Evolutionary conservation across 1,140 invertebrate genomes (phyloP).

Genomic region (Dendroctonus ponderosae): DNA sequence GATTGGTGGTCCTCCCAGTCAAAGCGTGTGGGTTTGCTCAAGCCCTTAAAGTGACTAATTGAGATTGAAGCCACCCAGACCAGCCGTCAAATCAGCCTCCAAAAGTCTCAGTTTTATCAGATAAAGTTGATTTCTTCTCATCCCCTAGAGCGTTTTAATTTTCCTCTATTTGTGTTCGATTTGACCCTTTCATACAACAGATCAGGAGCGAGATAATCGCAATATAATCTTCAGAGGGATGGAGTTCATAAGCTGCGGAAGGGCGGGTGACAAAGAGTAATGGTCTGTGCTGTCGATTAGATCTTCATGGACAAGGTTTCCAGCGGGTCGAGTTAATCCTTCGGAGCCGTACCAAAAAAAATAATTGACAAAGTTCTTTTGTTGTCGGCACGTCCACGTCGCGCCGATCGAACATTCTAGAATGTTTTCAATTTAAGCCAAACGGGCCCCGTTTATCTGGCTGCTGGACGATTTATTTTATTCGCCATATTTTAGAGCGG

Average conservation of each 20-base stretch:
- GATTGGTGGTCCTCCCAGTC: too few relatives aligned
- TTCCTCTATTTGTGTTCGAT: conserved; percentile 27
- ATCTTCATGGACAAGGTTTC: conserved; percentile 22
- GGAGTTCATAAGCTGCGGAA: conserved; percentile 25
- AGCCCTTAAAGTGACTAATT: too few relatives aligned
- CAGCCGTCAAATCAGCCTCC: too few relatives aligned
- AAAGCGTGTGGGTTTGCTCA: too few relatives aligned
- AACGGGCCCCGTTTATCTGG: background rate
- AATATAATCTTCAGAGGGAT: conserved; percentile 23
- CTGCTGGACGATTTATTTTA: conserved; percentile 1
- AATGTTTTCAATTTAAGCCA: background rate
- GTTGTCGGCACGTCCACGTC: conserved; percentile 22
- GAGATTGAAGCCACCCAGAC: too few relatives aligned
- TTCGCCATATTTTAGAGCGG: conserved; percentile 13
- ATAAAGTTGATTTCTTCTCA: too few relatives aligned
- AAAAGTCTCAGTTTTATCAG: too few relatives aligned
- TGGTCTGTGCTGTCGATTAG: conserved; percentile 28
- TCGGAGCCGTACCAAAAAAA: conserved; percentile 21
- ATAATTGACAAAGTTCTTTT: conserved; percentile 26
- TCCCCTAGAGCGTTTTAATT: background rate
- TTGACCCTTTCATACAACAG: conserved; percentile 29
- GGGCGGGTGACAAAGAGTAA: conserved; percentile 34
- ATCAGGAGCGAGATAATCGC: conserved; percentile 25
- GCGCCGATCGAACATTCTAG: background rate
- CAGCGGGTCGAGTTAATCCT: conserved; percentile 25